Conservation (phyloP, 1,140 invertebrate genomes). For the Tetragonula clypearis region DNA sequence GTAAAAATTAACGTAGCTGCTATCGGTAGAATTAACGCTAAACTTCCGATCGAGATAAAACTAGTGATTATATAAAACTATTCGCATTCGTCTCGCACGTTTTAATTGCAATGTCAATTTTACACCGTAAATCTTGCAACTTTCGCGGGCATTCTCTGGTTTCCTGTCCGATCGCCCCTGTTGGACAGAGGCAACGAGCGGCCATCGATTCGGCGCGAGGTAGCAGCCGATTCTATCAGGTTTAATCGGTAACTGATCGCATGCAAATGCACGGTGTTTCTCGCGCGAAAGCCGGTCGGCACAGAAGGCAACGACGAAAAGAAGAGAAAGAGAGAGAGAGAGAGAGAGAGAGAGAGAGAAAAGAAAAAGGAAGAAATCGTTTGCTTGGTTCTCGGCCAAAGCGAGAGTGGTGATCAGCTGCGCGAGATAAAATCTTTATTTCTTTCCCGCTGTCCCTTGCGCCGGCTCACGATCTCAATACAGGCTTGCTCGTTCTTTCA, state of each 20-base stretch:
- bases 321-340: neutral
- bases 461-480: constrained; percentile 60
- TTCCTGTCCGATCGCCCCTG: too few relatives aligned
- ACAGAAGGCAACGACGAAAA: constrained; percentile 7
- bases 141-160: too few relatives aligned
- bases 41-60: too few relatives aligned
- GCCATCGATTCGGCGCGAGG: constrained; percentile 41
- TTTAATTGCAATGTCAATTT: neutral
- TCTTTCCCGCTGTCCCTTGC: constrained; percentile 49
- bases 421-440: constrained; percentile 68
- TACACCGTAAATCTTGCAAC: too few relatives aligned
- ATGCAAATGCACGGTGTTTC: constrained; percentile 65
- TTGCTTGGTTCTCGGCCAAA: constrained; percentile 47
- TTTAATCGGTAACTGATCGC: constrained; percentile 72
- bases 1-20: too few relatives aligned
- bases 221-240: constrained; percentile 62
- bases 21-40: too few relatives aligned
- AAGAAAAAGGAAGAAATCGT: constrained; percentile 17
- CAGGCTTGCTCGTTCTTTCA: constrained; percentile 33
- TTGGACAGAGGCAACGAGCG: neutral
- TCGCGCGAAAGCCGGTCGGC: constrained; percentile 34
- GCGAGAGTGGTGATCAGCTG: constrained; percentile 53
- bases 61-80: too few relatives aligned
- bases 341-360: neutral
- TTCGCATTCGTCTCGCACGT: too few relatives aligned